A percentile compares a stretch with the other conserved stretches of the same genome.
Conservation (phyloP, 2,797 vertebrate genomes). For the Enteromius treurensis region DNA sequence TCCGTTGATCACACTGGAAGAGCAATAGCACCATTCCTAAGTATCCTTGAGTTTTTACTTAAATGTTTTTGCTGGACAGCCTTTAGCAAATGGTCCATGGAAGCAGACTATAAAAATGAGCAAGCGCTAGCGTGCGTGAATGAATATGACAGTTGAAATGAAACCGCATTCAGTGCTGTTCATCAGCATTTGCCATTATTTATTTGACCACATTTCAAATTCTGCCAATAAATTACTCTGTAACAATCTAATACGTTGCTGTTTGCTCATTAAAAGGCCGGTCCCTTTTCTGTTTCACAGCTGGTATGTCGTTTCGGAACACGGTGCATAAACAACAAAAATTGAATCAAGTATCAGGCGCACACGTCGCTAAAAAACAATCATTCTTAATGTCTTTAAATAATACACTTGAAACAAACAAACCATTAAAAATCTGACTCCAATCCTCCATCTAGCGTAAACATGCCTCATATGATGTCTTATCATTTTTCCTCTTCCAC, state of each 20-base stretch:
- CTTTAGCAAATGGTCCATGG: slow-evolving; percentile 36
- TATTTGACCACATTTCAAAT: slow-evolving; percentile 25
- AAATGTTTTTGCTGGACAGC: slow-evolving; percentile 46
- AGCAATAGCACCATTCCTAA: slow-evolving; percentile 14
- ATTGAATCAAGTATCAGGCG: slow-evolving; percentile 15
- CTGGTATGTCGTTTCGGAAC: slow-evolving; percentile 6
- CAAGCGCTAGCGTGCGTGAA: neutral
- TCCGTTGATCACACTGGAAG: slow-evolving; percentile 43
- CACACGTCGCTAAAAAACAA: slow-evolving; percentile 3
- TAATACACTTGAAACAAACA: slow-evolving; percentile 43
- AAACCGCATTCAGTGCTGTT: neutral
- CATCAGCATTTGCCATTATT: slow-evolving; percentile 11
- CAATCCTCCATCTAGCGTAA: slow-evolving; percentile 50
- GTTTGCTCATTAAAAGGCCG: slow-evolving; percentile 20
- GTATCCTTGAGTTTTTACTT: slow-evolving; percentile 34
- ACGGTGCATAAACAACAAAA: neutral
- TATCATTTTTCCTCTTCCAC: slow-evolving; percentile 64
- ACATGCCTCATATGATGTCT: slow-evolving; percentile 44
- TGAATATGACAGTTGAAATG: slow-evolving; percentile 13
- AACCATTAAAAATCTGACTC: slow-evolving; percentile 46
- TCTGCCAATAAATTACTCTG: slow-evolving; percentile 9
- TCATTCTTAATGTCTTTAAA: slow-evolving; percentile 39
- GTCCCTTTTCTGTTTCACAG: slow-evolving; percentile 1
- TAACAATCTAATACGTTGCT: slow-evolving; percentile 19
- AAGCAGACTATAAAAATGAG: slow-evolving; percentile 27